Evolutionary conservation across 2,888 invertebrate species (phyloP), one percentile per base, ranked within the genome.

Genomic region (Nasonovia ribisnigri): DNA sequence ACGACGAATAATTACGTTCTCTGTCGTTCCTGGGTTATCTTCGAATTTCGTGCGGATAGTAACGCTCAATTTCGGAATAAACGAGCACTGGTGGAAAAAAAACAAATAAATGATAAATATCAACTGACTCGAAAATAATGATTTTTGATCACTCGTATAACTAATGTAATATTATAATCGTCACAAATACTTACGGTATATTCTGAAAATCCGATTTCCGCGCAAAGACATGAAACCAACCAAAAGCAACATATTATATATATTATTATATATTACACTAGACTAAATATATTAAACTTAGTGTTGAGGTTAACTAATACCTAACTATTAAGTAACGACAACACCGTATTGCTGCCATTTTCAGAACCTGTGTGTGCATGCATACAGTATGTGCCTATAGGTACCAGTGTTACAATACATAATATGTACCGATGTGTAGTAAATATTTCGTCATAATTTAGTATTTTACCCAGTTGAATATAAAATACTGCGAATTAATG

Each of bases 1-100:
- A 91, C 26, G 11, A 54, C 88, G 26, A 88, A 86, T 91, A 96
- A 97, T 97, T 96, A 98, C 98, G 96, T 99, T 99, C 95, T 98
- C 98, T 94, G 97, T 97, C 84, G 97, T 97, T 43, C 99, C 99
- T 96, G 97, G 97, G 95, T 99, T 98, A 95, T 99, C 97, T 96
- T 98, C 98, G 96, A 98, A 99, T 95, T 97, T 97, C 46, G 99
- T 98, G 96, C 98, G 97, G 95, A 99, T 98, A 13, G 95, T 94
- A 36, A 95, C 95, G 92, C 91, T 94, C 87, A 95, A 95, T 93
- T 95, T 95, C 20, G 95, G 95, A 60, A 95, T 94, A 93, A 95
- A 95, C 16, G 98, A 99, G 96, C 99, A 98, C 93, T 94, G 88
- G 77, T 24, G 48, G 91, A 88, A 87, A 94, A 92, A 87, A 88